These are phyloP conservation scores for Pollenia angustigena DNA, from an alignment of 2,888 invertebrate species.

Conservation along the genomic window DNA sequence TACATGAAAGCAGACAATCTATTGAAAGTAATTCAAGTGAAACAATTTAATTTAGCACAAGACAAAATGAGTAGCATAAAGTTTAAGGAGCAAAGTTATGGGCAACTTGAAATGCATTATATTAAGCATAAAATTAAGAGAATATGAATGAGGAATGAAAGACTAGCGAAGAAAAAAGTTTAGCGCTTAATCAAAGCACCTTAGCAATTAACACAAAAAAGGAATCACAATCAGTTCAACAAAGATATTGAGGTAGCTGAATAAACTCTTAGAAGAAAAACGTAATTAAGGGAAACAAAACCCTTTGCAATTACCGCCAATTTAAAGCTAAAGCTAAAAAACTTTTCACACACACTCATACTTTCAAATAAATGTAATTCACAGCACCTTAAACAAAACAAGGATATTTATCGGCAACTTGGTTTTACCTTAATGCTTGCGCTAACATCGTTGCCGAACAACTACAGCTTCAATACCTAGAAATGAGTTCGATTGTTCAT, in stretches of 20 bases:
- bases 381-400: slow-evolving; percentile 19
- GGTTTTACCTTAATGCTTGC: slow-evolving; percentile 32
- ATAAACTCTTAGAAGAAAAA: slow-evolving; percentile 15
- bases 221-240: slow-evolving; percentile 16
- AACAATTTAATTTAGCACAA: slow-evolving; percentile 64
- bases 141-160: background rate
- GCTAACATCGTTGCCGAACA: background rate
- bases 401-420: slow-evolving; percentile 47
- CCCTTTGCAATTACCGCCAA: slow-evolving; percentile 30
- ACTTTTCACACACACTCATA: background rate
- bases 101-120: slow-evolving; percentile 50
- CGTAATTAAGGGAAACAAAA: slow-evolving; percentile 43
- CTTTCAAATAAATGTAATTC: background rate
- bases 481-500: background rate
- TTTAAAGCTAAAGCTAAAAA: slow-evolving; percentile 19
- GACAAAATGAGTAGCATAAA: slow-evolving; percentile 59
- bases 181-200: slow-evolving; percentile 62
- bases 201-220: slow-evolving; percentile 56
- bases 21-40: slow-evolving; percentile 60
- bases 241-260: slow-evolving; percentile 17
- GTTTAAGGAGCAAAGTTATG: slow-evolving; percentile 41
- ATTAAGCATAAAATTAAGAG: slow-evolving; percentile 32
- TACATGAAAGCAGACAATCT: slow-evolving; percentile 51
- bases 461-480: background rate
- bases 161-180: slow-evolving; percentile 1